These are phyloP conservation scores for Anguilla anguilla DNA, from an alignment of 2,797 vertebrate genomes.

Conservation along the genomic window DNA sequence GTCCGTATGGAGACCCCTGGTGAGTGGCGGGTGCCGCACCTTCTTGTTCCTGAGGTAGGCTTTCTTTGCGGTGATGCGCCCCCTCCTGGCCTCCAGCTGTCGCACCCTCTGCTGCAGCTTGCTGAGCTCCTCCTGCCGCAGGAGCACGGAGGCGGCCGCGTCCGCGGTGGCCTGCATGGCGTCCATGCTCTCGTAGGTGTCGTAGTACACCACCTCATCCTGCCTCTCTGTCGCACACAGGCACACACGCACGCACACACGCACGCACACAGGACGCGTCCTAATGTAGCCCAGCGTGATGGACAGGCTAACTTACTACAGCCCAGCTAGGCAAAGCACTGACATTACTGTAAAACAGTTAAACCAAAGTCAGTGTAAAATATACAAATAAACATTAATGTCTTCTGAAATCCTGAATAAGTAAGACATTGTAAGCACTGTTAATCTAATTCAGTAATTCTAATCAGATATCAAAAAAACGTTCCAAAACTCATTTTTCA, in stretches of 20 bases:
- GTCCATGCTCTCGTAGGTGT: slow-evolving; percentile 94
- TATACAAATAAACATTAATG: not conserved
- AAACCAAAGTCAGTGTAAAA: not conserved
- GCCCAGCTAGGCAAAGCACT: not conserved
- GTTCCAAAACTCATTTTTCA: not conserved
- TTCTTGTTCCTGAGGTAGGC: slow-evolving; percentile 99
- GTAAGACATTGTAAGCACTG: not conserved
- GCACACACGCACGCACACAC: not conserved
- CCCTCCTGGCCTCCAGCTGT: slow-evolving; percentile 91
- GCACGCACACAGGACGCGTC: slow-evolving; percentile 24
- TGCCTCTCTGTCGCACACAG: slow-evolving; percentile 79
- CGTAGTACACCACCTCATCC: slow-evolving; percentile 97
- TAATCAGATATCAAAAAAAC: not conserved
- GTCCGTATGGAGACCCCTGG: too few species aligned
- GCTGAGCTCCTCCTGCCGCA: slow-evolving; percentile 82
- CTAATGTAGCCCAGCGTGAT: not conserved
- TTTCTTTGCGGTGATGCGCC: slow-evolving; percentile 95
- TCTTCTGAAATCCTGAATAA: not conserved
- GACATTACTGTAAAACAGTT: not conserved
- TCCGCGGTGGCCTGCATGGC: slow-evolving; percentile 89
- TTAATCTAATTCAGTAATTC: not conserved
- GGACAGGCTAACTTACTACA: not conserved
- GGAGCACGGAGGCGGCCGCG: slow-evolving; percentile 62
- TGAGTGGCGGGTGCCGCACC: slow-evolving; percentile 62
- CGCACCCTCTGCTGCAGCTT: slow-evolving; percentile 88